Conservation (phyloP, 2,113 vertebrate genomes). For the Sinocyclocheilus maitianheensis region DNA sequence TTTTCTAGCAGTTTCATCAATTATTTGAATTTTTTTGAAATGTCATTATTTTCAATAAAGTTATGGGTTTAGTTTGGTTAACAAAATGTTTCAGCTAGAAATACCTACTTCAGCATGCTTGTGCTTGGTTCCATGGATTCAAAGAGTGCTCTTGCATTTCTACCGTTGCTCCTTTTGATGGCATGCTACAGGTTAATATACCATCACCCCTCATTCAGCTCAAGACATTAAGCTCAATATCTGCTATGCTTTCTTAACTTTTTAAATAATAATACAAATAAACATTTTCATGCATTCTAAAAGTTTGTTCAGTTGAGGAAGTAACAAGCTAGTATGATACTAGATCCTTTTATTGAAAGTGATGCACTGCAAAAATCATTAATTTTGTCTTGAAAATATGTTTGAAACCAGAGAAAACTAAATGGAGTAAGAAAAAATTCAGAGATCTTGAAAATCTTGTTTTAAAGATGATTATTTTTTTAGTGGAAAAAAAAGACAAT, state of each 20-base stretch:
- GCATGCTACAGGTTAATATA: slow-evolving; percentile 31
- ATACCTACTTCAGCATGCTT: slow-evolving; percentile 8
- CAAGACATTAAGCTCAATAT: slow-evolving; percentile 52
- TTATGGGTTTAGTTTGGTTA: background rate
- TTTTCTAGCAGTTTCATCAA: background rate
- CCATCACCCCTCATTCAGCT: slow-evolving; percentile 56
- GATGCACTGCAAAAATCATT: background rate
- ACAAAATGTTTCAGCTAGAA: background rate
- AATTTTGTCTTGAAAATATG: background rate
- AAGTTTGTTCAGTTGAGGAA: background rate
- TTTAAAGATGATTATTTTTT: background rate
- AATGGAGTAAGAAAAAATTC: background rate
- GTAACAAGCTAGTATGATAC: background rate
- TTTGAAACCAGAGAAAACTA: background rate
- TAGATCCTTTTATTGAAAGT: background rate
- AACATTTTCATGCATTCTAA: background rate
- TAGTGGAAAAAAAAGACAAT: too few relatives aligned
- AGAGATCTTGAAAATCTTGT: background rate
- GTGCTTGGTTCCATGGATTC: slow-evolving; percentile 20
- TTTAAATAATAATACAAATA: slow-evolving; percentile 72
- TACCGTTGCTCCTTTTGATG: background rate
- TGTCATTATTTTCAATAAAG: background rate
- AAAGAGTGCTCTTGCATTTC: background rate
- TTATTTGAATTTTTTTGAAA: background rate
- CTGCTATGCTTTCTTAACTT: slow-evolving; percentile 57